Evolutionary conservation across 2,888 invertebrate species (phyloP), one percentile per base, ranked within the genome.

Genomic region (Zaprionus obscuricornis): DNA sequence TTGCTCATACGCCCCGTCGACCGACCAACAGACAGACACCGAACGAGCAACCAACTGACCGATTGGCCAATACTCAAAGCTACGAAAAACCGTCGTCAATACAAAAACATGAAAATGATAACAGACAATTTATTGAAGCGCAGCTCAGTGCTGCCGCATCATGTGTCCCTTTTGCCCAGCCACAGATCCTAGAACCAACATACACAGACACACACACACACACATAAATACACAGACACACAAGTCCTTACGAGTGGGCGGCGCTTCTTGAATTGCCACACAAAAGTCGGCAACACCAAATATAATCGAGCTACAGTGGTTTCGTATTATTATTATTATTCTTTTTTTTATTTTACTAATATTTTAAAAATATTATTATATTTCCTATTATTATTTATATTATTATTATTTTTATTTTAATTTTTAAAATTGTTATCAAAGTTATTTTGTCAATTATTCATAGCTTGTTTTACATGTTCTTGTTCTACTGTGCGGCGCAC

Each of bases 111-210:
- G 79, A 83, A 83, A 81, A 81, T 79, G 81, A 83, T 83, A 83
- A 81, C 81, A 64, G 81, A 77, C 83, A 83, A 81, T 81, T 81
- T 81, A 81, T 83, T 77, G 77, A 52, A 70, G 81, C 79, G 66
- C 67, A 67, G 59, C 40, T 51, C 52, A 24, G 18, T 51, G 50
- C n/a, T n/a, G n/a, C 43, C 68, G 49, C 51, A 42, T 55, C 42
- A 33, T 34, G 31, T 47, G 17, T 51, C 51, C 24, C 24, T 24
- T 8, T 24, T 14, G 7, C n/a, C 40, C 47, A 24, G 17, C 11
- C 8, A 3, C 20, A 7, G n/a, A 24, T 29, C 4, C n/a, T n/a
- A n/a, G 16, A 18, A 37, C 3, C 37, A 17, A 52, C 45, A 60
- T 31, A 47, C 33, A 42, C 14, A 45, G 20, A 40, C 18, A 26